These are phyloP conservation scores for Bergia sp. DNA, from an alignment of 92 coral and sea anemone genomes.

Conservation along the genomic window DNA sequence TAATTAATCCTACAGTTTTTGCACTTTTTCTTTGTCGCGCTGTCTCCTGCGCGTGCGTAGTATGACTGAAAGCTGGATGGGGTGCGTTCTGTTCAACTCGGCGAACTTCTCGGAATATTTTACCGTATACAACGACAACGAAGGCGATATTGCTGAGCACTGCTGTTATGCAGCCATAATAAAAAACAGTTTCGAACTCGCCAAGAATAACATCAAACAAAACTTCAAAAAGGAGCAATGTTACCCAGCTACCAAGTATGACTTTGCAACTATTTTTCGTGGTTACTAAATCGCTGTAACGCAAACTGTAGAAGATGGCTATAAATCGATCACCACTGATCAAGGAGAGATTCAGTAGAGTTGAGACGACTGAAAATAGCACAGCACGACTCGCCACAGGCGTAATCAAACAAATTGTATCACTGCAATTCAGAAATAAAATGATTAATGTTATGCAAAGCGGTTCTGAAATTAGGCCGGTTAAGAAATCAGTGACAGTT, in stretches of 20 bases:
- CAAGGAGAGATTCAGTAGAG: conserved; percentile 5
- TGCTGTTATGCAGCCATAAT: not conserved
- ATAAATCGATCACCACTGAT: conserved; percentile 9
- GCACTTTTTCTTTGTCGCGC: not conserved
- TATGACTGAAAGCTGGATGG: not conserved
- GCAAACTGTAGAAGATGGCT: conserved; percentile 2
- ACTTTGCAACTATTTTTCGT: not conserved
- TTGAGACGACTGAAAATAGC: not conserved
- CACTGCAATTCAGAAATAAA: not conserved
- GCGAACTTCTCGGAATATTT: conserved; percentile 9
- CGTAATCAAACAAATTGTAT: not conserved
- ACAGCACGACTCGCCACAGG: not conserved
- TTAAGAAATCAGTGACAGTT: not conserved
- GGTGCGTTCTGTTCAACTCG: not conserved
- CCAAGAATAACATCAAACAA: not conserved
- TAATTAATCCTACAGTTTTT: not conserved
- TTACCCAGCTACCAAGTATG: not conserved
- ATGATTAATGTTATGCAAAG: too few species aligned
- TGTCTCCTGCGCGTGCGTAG: not conserved
- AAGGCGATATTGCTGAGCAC: not conserved
- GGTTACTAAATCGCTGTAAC: conserved; percentile 17
- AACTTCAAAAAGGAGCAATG: not conserved
- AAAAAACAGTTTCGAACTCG: too few species aligned
- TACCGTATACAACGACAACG: not conserved
- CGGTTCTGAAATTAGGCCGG: not conserved